Conservation (phyloP, 2,113 vertebrate genomes). For the Oreochromis aureus region DNA sequence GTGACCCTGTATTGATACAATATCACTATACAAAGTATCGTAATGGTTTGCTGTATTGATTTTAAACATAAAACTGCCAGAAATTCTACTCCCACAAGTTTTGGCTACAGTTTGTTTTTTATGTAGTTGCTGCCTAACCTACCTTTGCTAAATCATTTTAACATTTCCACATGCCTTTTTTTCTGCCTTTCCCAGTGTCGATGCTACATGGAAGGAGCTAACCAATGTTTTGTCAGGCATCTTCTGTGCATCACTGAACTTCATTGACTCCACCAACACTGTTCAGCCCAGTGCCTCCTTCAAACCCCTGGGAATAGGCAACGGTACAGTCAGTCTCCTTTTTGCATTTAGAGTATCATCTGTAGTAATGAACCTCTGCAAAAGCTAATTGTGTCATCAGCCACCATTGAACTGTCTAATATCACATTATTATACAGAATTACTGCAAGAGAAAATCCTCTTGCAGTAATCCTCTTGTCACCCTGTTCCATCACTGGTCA, state of each 20-base stretch:
- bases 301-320: conserved; percentile 90
- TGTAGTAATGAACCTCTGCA: neutral
- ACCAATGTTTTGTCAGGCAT: conserved; percentile 94
- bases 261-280: conserved; percentile 97
- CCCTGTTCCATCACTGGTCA: neutral
- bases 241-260: conserved; percentile 97
- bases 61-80: neutral
- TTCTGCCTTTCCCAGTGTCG: conserved; percentile 76
- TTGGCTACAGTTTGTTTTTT: accelerated
- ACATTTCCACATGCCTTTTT: neutral
- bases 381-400: neutral
- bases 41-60: neutral
- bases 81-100: neutral
- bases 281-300: conserved; percentile 94
- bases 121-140: neutral
- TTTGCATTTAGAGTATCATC: neutral
- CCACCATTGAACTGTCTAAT: neutral
- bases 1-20: neutral
- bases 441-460: neutral
- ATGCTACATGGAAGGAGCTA: conserved; percentile 91
- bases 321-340: conserved; percentile 74
- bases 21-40: neutral
- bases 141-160: neutral
- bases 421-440: neutral
- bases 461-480: neutral